Conservation (phyloP, 2,113 vertebrate genomes). For the Oryzias javanicus region DNA sequence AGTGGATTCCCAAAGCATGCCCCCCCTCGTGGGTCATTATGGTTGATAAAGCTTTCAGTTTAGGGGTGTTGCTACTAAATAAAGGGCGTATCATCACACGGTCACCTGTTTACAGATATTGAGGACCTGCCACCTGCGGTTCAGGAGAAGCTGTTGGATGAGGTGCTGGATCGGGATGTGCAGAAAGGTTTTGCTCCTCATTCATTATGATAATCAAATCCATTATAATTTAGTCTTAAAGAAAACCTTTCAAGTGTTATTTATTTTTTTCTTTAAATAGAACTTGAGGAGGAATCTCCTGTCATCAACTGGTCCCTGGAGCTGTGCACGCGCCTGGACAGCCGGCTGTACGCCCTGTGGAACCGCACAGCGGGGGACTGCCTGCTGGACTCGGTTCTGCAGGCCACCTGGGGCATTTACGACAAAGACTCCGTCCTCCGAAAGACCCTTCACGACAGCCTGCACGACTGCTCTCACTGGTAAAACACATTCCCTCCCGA, state of each 20-base stretch:
- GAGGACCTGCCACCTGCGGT: constrained; percentile 94
- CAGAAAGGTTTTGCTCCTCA: constrained; percentile 85
- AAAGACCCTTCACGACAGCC: constrained; percentile 95
- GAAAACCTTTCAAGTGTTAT: fast-evolving
- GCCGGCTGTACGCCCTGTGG: constrained; percentile 94
- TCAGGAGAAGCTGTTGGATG: constrained; percentile 97
- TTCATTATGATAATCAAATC: neutral
- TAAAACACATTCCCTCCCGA: constrained; percentile 50
- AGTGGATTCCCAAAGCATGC: constrained; percentile 37
- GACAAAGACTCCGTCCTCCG: constrained; percentile 97
- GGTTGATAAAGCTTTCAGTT: constrained; percentile 9
- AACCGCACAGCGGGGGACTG: constrained; percentile 97
- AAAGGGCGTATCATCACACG: constrained; percentile 11
- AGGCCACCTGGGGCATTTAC: constrained; percentile 98
- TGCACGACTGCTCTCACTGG: constrained; percentile 98
- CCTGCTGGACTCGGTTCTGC: constrained; percentile 93
- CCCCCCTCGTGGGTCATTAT: constrained; percentile 41
- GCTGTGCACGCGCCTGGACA: constrained; percentile 92
- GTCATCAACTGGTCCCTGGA: constrained; percentile 99
- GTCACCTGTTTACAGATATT: constrained; percentile 82
- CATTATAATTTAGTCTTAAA: constrained; percentile 13
- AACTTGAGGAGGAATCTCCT: constrained; percentile 94
- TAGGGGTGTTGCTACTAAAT: neutral
- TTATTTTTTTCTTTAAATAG: constrained; percentile 56
- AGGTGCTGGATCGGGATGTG: constrained; percentile 96